A percentile compares a stretch with the other conserved stretches of the same genome.
Conservation (phyloP, 2,888 invertebrate genomes). For the Noctua comes region DNA sequence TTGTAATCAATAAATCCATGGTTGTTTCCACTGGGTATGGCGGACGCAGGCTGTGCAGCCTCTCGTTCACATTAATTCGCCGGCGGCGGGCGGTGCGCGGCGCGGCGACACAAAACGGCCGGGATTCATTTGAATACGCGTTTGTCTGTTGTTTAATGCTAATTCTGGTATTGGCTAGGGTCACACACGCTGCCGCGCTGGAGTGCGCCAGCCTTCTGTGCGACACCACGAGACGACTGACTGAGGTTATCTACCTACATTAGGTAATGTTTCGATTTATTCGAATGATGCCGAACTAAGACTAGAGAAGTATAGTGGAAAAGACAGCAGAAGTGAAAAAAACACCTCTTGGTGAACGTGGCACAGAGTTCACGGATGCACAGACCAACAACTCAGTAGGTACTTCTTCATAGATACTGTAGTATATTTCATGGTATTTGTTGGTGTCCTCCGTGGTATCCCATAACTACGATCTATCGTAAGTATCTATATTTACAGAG, state of each 20-base stretch:
- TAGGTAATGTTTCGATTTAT: neutral
- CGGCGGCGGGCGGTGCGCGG: slow-evolving; percentile 10
- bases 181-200: slow-evolving; percentile 24
- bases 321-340: neutral
- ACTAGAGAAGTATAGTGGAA: neutral
- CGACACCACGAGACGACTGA: slow-evolving; percentile 5
- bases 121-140: slow-evolving; percentile 70
- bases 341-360: neutral
- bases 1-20: slow-evolving; percentile 23
- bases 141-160: slow-evolving; percentile 71
- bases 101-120: slow-evolving; percentile 57
- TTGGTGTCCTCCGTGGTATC: neutral
- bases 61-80: slow-evolving; percentile 54
- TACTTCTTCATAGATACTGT: neutral
- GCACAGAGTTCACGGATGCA: neutral
- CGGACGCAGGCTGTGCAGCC: slow-evolving; percentile 34
- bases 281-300: neutral
- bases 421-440: neutral
- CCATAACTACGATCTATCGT: neutral
- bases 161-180: slow-evolving; percentile 58
- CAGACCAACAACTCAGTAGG: neutral
- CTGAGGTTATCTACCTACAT: neutral
- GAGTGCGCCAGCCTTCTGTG: neutral
- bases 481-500: neutral
- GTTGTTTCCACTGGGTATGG: slow-evolving; percentile 1